Evolutionary conservation across 2,113 vertebrate genomes (phyloP).

Genomic region (Myanophis thanlyinensis): DNA sequence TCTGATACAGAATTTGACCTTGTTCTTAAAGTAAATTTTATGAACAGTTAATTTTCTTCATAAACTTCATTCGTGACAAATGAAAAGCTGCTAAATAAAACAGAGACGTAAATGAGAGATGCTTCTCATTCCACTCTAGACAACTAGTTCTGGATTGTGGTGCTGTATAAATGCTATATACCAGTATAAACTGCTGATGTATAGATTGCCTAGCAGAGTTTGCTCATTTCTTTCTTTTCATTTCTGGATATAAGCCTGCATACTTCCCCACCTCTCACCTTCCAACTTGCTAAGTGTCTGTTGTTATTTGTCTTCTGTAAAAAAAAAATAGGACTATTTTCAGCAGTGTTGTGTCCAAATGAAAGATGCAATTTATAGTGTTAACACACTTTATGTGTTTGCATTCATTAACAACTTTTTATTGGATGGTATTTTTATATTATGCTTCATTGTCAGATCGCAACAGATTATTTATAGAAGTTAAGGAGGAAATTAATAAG

Average conservation of each 20-base stretch:
- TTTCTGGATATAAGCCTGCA: not conserved
- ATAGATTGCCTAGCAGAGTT: not conserved
- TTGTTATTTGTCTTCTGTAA: not conserved
- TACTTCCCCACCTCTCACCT: not conserved
- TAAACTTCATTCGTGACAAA: not conserved
- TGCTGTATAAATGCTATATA: not conserved
- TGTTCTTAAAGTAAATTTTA: not conserved
- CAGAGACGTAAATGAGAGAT: not conserved
- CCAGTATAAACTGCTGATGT: not conserved
- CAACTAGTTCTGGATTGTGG: not conserved
- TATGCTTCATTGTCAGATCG: not conserved
- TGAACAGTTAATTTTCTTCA: not conserved
- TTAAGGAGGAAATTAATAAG: not conserved
- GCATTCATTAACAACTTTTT: not conserved
- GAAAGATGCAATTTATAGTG: not conserved
- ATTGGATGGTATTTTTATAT: not conserved
- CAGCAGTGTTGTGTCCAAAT: not conserved
- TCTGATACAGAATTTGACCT: not conserved
- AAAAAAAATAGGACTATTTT: not conserved
- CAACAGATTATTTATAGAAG: not conserved
- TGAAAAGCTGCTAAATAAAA: not conserved
- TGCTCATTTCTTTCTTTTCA: not conserved
- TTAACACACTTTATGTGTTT: not conserved
- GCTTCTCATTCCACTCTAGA: not conserved
- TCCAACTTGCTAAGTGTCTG: not conserved